phyloP scores from a whole-genome alignment of 2,797 vertebrate genomes.

The Xenops minutus region DNA sequence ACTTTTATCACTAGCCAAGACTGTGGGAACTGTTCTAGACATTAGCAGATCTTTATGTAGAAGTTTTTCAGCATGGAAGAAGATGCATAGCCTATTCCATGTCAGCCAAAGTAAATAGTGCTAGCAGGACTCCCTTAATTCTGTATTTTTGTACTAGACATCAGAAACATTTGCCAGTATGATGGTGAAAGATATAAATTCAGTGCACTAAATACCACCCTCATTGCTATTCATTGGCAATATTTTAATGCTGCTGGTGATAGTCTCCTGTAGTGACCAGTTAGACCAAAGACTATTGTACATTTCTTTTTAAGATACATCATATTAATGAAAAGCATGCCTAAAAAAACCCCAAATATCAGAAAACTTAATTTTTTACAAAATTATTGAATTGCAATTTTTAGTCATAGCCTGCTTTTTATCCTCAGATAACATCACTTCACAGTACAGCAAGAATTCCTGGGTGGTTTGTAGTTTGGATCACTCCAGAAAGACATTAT shows the following conservation, averaged over 20 bases:
- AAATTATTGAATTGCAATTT: neutral
- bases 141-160: neutral
- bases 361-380: neutral
- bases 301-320: neutral
- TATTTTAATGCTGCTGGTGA: neutral
- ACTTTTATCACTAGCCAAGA: conserved; percentile 60
- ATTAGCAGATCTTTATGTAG: conserved; percentile 18
- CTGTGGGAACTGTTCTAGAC: conserved; percentile 41
- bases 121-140: conserved; percentile 13
- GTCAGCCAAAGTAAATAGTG: conserved; percentile 52
- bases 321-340: neutral
- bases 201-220: neutral
- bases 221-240: neutral
- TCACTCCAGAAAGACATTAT: neutral
- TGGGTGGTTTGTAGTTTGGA: neutral
- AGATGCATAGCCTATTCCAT: neutral
- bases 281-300: neutral
- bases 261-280: neutral
- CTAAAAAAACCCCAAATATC: neutral
- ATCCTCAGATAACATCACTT: neutral
- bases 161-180: neutral
- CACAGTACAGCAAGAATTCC: neutral
- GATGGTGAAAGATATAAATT: neutral
- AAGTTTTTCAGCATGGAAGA: neutral
- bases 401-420: neutral